Conservation (phyloP, 2,888 invertebrate species). For the Gymnosoma rotundatum region DNA sequence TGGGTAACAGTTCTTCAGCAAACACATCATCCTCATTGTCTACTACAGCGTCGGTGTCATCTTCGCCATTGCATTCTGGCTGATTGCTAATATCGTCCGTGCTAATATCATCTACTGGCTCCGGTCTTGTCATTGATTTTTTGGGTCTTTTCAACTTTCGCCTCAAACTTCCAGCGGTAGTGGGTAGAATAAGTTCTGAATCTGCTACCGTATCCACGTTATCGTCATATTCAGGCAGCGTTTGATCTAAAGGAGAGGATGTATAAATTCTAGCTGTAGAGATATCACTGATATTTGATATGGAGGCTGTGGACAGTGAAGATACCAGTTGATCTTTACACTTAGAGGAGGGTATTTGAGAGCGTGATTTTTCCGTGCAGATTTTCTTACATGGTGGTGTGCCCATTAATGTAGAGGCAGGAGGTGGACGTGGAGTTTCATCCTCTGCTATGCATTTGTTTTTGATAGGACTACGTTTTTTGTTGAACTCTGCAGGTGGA, state of each 20-base stretch:
- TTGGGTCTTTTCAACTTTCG: conserved; percentile 54
- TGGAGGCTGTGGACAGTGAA: conserved; percentile 41
- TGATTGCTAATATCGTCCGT: conserved; percentile 48
- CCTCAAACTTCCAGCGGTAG: conserved; percentile 43
- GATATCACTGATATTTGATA: conserved; percentile 54
- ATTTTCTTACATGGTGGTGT: conserved; percentile 51
- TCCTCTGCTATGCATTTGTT: conserved; percentile 63
- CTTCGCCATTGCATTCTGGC: conserved; percentile 43
- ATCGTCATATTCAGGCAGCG: conserved; percentile 58
- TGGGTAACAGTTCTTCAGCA: conserved; percentile 51
- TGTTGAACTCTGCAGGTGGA: conserved; percentile 49
- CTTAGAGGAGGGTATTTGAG: conserved; percentile 28
- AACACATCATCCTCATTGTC: conserved; percentile 61
- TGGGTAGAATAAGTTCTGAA: conserved; percentile 44
- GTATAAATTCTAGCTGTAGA: conserved; percentile 59
- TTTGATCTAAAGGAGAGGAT: conserved; percentile 60
- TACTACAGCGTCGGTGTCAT: conserved; percentile 47
- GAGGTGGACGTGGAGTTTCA: conserved; percentile 50
- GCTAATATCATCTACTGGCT: conserved; percentile 27
- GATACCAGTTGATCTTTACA: conserved; percentile 56
- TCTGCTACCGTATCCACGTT: conserved; percentile 54
- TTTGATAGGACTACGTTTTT: conserved; percentile 56
- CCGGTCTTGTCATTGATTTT: conserved; percentile 44
- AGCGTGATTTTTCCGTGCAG: conserved; percentile 40
- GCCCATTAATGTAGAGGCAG: conserved; percentile 37